Conservation (phyloP, 2,113 vertebrate species). For the Pseudopodoces humilis region DNA sequence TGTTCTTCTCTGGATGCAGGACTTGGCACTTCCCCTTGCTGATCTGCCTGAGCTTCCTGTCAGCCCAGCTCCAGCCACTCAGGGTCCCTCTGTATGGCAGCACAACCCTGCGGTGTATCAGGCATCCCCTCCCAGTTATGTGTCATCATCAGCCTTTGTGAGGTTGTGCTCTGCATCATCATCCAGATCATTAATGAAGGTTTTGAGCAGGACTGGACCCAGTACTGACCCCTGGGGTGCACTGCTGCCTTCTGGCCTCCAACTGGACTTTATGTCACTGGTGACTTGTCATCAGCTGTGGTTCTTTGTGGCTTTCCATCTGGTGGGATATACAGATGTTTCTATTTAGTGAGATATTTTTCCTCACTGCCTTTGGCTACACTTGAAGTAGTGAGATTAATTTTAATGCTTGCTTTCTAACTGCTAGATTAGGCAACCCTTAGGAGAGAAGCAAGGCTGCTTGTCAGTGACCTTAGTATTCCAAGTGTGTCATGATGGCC, state of each 20-base stretch:
- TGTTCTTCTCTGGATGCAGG: not conserved
- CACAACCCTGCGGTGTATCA: accelerated
- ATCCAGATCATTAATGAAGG: not conserved
- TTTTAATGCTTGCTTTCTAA: not conserved
- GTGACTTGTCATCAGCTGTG: not conserved
- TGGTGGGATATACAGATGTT: not conserved
- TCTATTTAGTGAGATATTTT: not conserved
- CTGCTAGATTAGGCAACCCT: not conserved
- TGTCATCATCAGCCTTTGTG: not conserved
- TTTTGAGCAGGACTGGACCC: not conserved
- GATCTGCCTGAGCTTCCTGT: not conserved
- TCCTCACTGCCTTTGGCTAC: not conserved
- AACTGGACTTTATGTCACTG: not conserved
- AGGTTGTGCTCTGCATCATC: not conserved
- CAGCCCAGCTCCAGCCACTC: not conserved
- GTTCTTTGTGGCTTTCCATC: not conserved
- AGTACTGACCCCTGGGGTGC: not conserved
- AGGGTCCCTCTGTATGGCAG: not conserved
- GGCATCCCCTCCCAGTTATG: not conserved
- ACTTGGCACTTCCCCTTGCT: not conserved
- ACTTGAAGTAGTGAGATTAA: not conserved
- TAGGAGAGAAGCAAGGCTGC: not conserved
- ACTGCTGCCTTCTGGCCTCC: not conserved
- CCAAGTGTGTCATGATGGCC: not conserved
- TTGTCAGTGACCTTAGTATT: not conserved